Percentiles rank a stretch among this genome's conserved stretches.
Conservation (phyloP, 2,113 vertebrate species). For the Balaenoptera acutorostrata region DNA sequence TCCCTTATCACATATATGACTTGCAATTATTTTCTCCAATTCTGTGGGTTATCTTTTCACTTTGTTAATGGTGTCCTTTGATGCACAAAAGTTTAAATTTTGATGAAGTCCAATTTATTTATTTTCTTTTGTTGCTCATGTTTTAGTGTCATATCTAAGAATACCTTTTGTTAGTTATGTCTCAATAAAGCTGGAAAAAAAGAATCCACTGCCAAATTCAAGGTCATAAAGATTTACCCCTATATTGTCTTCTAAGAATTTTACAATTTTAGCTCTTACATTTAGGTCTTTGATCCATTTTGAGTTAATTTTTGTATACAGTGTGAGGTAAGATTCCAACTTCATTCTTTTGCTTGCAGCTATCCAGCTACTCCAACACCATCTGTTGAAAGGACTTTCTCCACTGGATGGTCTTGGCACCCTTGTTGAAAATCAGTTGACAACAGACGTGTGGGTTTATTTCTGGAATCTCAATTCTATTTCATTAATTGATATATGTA, state of each 20-base stretch:
- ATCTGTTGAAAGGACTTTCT: constrained; percentile 10
- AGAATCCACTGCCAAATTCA: not conserved
- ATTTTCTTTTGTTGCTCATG: no score
- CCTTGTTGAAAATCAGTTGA: not conserved
- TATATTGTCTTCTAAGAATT: not conserved
- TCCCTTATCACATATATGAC: no score
- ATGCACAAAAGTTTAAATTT: no score
- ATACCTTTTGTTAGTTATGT: not conserved
- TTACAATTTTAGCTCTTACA: not conserved
- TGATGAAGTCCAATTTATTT: no score
- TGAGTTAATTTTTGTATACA: not conserved
- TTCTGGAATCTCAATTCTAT: not conserved
- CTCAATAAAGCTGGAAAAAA: not conserved
- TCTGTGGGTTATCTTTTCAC: no score
- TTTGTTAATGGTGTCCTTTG: no score
- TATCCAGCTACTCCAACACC: not conserved
- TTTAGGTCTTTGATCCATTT: not conserved
- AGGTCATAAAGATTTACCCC: not conserved
- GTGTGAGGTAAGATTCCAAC: not conserved
- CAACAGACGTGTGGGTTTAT: not conserved
- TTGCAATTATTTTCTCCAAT: no score
- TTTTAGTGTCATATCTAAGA: not conserved
- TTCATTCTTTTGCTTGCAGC: not conserved
- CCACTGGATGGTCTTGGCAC: not conserved
- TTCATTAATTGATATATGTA: not conserved